Evolutionary conservation across 2,797 vertebrate genomes (phyloP).

Genomic region (Chaenodraco wilsoni): DNA sequence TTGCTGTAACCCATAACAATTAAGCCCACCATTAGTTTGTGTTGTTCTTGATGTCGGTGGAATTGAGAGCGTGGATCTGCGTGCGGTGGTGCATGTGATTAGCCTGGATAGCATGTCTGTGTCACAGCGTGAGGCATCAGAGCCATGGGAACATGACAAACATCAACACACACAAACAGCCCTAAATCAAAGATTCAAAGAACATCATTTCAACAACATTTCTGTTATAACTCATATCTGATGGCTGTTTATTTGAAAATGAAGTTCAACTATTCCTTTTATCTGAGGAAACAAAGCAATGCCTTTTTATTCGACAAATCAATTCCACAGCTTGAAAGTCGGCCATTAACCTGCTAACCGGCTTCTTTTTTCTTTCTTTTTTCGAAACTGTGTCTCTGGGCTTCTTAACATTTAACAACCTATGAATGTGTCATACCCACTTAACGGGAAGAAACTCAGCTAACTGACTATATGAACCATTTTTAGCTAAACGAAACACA

Average conservation of each 20-base stretch:
- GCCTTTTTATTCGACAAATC: background rate
- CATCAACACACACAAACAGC: slow-evolving; percentile 19
- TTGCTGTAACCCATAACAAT: slow-evolving; percentile 24
- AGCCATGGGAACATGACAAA: slow-evolving; percentile 39
- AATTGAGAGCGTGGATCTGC: slow-evolving; percentile 18
- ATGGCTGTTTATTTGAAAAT: background rate
- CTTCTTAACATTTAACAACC: too few species aligned
- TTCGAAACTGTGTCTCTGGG: too few species aligned
- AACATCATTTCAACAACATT: background rate
- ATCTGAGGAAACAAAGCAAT: background rate
- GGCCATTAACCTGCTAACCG: too few species aligned
- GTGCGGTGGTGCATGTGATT: slow-evolving; percentile 54
- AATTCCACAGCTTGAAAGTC: background rate
- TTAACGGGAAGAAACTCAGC: too few species aligned
- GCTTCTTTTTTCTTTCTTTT: too few species aligned
- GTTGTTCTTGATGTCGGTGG: slow-evolving; percentile 13
- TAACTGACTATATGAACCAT: too few species aligned
- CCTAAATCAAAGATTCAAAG: slow-evolving; percentile 7
- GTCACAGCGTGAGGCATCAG: slow-evolving; percentile 50
- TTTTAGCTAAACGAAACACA: too few species aligned
- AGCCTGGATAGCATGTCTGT: slow-evolving; percentile 52
- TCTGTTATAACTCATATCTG: slow-evolving; percentile 8
- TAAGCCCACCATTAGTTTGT: slow-evolving; percentile 32
- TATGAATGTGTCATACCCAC: too few species aligned
- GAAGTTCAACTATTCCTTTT: background rate